Evolutionary conservation across 2,113 vertebrate genomes (phyloP).

Genomic region (Mohoua ochrocephala): DNA sequence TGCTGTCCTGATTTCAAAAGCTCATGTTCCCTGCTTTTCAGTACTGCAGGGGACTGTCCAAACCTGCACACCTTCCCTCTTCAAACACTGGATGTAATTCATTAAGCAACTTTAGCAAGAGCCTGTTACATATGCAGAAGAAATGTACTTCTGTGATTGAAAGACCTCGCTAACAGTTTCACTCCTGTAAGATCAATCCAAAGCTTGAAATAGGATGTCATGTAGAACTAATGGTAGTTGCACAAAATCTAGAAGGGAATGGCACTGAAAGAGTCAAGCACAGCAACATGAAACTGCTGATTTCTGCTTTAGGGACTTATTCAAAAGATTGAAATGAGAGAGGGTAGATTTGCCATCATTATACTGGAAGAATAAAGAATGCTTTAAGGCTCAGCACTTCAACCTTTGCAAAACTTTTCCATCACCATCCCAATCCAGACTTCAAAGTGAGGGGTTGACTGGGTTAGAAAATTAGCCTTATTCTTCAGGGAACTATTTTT

Average conservation of each 20-base stretch:
- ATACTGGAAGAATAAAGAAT: slow-evolving; percentile 46
- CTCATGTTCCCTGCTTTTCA: not conserved
- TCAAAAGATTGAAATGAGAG: slow-evolving; percentile 36
- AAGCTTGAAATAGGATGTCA: not conserved
- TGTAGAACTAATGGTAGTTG: not conserved
- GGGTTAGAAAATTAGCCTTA: slow-evolving; percentile 27
- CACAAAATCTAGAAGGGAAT: not conserved
- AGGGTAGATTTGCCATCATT: slow-evolving; percentile 8
- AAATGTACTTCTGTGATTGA: not conserved
- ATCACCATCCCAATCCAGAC: slow-evolving; percentile 23
- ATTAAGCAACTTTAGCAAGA: not conserved
- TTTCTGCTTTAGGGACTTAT: slow-evolving; percentile 3
- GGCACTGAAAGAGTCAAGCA: slow-evolving; percentile 20
- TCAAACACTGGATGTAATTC: not conserved
- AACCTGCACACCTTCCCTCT: not conserved
- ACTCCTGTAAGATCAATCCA: not conserved
- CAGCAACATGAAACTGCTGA: slow-evolving; percentile 8
- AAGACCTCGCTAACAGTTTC: not conserved
- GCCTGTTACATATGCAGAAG: not conserved
- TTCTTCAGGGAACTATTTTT: slow-evolving; percentile 23
- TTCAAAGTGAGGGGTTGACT: slow-evolving; percentile 36
- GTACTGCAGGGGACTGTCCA: not conserved
- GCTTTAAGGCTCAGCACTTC: slow-evolving; percentile 34
- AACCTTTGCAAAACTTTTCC: slow-evolving; percentile 1
- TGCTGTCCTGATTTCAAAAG: not conserved